phyloP scores from a whole-genome alignment of 2,113 vertebrate species.

The Haliaeetus leucogaster region DNA sequence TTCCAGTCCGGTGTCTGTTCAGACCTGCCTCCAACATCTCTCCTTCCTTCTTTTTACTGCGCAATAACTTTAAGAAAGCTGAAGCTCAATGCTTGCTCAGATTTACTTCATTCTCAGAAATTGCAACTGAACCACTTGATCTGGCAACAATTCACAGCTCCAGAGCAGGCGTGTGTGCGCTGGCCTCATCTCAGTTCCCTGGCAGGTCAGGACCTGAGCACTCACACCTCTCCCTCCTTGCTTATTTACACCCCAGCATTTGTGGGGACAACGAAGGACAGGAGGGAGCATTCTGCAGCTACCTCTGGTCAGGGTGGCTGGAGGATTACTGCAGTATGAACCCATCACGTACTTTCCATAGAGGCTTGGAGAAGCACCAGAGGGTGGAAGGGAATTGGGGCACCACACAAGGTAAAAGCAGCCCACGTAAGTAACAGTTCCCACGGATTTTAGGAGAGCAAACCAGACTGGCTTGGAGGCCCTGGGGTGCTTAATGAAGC shows the following conservation, averaged over 20 bases:
- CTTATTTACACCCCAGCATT: neutral
- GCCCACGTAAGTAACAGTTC: neutral
- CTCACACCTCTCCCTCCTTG: neutral
- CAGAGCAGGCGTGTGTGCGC: neutral
- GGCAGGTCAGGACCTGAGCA: neutral
- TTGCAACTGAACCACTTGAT: neutral
- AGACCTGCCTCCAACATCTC: neutral
- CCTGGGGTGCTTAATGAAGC: neutral
- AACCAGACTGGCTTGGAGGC: neutral
- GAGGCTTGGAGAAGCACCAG: neutral
- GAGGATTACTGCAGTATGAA: neutral
- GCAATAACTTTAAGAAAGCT: neutral
- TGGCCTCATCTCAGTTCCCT: neutral
- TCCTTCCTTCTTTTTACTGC: neutral
- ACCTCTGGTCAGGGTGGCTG: neutral
- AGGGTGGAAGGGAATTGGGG: neutral
- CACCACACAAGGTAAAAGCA: neutral
- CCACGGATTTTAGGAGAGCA: neutral
- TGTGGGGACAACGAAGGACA: fast-evolving
- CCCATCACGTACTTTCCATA: fast-evolving
- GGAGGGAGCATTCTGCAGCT: neutral
- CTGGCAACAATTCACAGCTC: neutral
- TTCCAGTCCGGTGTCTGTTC: neutral
- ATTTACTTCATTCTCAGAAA: neutral
- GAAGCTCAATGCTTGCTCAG: neutral